Conservation (phyloP, 2,888 invertebrate species). For the Mechanitis mazaeus region DNA sequence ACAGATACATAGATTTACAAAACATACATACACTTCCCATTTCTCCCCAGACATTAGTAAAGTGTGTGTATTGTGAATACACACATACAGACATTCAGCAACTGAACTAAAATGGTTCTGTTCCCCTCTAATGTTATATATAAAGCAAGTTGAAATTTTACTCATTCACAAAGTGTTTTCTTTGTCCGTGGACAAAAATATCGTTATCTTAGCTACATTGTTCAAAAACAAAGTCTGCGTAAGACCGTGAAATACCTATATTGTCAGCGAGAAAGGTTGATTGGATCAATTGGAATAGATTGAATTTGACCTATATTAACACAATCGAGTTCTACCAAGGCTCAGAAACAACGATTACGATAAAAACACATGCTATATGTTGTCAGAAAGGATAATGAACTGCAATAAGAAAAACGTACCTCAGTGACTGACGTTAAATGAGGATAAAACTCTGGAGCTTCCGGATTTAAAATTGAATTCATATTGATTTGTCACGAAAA, state of each 20-base stretch:
- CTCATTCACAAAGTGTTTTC: constrained; percentile 24
- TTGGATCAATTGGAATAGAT: constrained; percentile 23
- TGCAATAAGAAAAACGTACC: constrained; percentile 37
- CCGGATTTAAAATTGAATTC: constrained; percentile 61
- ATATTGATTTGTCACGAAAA: constrained; percentile 37
- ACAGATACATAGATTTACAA: too few relatives aligned
- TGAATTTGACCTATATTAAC: constrained; percentile 23
- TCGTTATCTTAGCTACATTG: constrained; percentile 19
- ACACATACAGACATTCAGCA: too few relatives aligned
- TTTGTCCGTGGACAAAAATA: constrained; percentile 28
- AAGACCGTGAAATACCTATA: constrained; percentile 7
- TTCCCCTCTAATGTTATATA: not conserved
- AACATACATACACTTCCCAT: too few relatives aligned
- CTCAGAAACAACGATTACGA: constrained; percentile 21
- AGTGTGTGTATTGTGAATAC: too few relatives aligned
- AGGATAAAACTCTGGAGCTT: constrained; percentile 63
- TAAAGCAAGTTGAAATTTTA: not conserved
- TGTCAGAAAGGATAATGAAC: constrained; percentile 34
- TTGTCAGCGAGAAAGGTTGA: constrained; percentile 14
- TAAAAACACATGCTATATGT: constrained; percentile 47
- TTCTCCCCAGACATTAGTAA: too few relatives aligned
- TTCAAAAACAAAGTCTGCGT: constrained; percentile 11
- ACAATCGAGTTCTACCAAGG: constrained; percentile 18
- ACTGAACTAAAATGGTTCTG: too few relatives aligned
- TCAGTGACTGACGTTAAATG: constrained; percentile 50